Conservation (phyloP, 2,113 vertebrate species). For the Otolemur garnettii region DNA sequence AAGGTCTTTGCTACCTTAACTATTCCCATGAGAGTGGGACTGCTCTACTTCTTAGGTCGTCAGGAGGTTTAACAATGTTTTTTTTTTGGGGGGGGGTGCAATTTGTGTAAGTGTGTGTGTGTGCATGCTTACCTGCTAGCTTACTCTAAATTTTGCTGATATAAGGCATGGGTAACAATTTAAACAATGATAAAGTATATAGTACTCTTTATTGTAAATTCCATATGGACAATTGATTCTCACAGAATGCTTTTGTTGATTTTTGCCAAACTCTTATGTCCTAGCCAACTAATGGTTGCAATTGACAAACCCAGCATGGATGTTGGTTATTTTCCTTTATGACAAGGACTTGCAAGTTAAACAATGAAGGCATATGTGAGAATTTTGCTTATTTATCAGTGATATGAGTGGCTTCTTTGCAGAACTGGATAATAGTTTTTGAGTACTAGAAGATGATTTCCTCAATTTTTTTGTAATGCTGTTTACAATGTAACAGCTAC, state of each 20-base stretch:
- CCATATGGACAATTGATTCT: slow-evolving; percentile 18
- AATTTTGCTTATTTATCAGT: neutral
- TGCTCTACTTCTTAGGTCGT: neutral
- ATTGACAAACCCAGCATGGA: neutral
- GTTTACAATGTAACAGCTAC: neutral
- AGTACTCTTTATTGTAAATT: neutral
- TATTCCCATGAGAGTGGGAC: neutral
- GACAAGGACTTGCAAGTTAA: neutral
- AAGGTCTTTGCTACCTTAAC: neutral
- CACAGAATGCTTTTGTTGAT: slow-evolving; percentile 1
- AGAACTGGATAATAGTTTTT: neutral
- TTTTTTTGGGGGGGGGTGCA: no score
- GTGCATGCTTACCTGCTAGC: neutral
- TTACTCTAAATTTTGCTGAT: slow-evolving; percentile 42
- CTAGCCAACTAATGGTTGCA: neutral
- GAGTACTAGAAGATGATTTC: neutral
- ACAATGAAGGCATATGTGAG: neutral
- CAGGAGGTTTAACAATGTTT: slow-evolving; percentile 7
- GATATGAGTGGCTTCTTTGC: neutral
- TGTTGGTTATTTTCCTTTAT: slow-evolving; percentile 18
- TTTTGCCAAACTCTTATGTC: slow-evolving; percentile 39
- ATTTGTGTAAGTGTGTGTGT: no score
- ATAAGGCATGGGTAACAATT: neutral
- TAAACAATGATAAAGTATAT: neutral
- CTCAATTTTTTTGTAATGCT: neutral